Evolutionary conservation across 2,797 vertebrate genomes (phyloP).

Genomic region (Vireo griseus): DNA sequence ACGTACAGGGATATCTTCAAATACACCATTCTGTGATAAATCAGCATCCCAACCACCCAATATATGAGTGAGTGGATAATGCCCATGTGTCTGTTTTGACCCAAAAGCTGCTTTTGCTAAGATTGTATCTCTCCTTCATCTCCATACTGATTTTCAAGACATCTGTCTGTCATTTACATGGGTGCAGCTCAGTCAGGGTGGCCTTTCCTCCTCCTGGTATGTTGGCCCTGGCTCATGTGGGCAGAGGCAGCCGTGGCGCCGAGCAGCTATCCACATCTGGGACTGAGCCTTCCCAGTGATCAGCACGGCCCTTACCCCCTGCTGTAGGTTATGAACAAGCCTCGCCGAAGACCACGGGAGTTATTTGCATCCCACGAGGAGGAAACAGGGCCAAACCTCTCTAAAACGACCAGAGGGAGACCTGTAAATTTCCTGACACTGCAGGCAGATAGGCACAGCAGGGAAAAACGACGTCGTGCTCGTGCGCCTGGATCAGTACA

Average conservation of each 20-base stretch:
- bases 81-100: background rate
- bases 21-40: background rate
- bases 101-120: background rate
- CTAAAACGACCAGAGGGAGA: background rate
- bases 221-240: background rate
- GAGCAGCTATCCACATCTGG: background rate
- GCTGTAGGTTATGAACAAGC: background rate
- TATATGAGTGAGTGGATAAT: background rate
- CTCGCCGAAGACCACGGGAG: background rate
- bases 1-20: background rate
- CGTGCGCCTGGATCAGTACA: background rate
- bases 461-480: background rate
- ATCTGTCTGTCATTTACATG: background rate
- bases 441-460: background rate
- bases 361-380: background rate
- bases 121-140: background rate
- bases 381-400: background rate
- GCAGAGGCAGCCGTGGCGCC: background rate
- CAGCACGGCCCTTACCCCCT: background rate
- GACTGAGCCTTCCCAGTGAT: fast-evolving
- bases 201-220: background rate
- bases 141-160: background rate
- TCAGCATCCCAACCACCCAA: background rate
- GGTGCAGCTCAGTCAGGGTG: background rate
- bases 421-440: background rate